Base-by-base conservation (phyloP, 2,113 vertebrate genomes). In the Tenrec ecaudatus region DNA sequence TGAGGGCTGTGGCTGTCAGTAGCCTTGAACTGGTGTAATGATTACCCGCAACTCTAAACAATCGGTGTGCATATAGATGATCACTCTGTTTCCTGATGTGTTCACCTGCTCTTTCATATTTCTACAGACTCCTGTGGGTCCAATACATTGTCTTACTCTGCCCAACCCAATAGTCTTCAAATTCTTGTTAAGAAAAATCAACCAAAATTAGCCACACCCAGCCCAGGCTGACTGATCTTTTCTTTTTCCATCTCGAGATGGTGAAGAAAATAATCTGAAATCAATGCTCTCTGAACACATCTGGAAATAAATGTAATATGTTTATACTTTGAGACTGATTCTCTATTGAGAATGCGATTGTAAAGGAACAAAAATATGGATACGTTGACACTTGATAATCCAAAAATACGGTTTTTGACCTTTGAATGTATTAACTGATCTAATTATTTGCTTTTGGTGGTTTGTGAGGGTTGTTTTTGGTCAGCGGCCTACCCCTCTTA, bases 181-280 rank as follows among this genome's bases (percentile, higher is more conserved):
- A 53, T 53, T 53, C 47, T 53, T 53, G 47, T 53, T 53, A 53
- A 53, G 47, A 53, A n/a, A 77, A 36, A 62, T 43, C n/a, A 89
- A 85, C 82, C 91, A 88, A 84, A 53, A 58, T 31, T 33, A 86
- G 64, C 47, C 62, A 87, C n/a, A 83, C 66, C 60, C 6, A 83
- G 33, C 23, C 43, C 60, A 89, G 12, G 68, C 58, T 57, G 60
- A 82, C n/a, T 77, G 60, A 80, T 78, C 43, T 64, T 85, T 75
- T n/a, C 57, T 86, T 75, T 16, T 78, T 60, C 91, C 17, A 90
- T 83, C 17, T 73, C 33, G 33, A 91, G 27, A 25, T 79, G 78
- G 53, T 33, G 29, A 81, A 86, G 17, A 69, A 79, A 81, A 85
- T 43, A 75, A 20, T 36, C 60, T 60, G 27, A 64, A 83, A 57